Evolutionary conservation across 37 sponge, comb jelly and placozoan species (phyloP).

Genomic region (Spongilla lacustris): DNA sequence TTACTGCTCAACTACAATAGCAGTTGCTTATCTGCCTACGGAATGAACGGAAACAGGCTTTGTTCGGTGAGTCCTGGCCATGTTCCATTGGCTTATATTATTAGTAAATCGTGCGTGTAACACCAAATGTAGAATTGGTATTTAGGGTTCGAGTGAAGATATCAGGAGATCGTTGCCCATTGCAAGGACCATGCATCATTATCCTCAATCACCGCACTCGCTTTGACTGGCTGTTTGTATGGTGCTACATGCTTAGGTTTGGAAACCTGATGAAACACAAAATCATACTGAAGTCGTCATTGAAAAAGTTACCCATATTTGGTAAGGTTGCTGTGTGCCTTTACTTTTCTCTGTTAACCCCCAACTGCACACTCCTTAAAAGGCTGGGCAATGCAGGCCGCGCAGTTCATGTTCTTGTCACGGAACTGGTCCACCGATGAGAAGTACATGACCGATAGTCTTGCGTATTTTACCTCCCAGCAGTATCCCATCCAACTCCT

Average conservation of each 20-base stretch:
- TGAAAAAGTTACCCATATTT: constrained; percentile 75
- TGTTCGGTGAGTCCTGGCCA: constrained; percentile 32
- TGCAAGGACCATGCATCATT: constrained; percentile 76
- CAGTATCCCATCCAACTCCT: constrained; percentile 81
- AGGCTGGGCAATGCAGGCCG: constrained; percentile 91
- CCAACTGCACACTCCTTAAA: background rate
- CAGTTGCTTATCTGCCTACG: background rate
- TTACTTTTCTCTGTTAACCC: background rate
- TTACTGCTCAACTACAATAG: background rate
- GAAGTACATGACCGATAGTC: constrained; percentile 26
- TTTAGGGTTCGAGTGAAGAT: constrained; percentile 71
- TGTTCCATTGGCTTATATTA: background rate
- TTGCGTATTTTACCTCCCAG: constrained; percentile 54
- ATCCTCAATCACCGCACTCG: constrained; percentile 93
- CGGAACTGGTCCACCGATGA: constrained; percentile 87
- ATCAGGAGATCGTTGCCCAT: constrained; percentile 65
- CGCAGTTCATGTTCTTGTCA: constrained; percentile 74
- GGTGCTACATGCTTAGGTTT: constrained; percentile 69
- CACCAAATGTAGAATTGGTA: constrained; percentile 61
- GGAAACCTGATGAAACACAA: constrained; percentile 49
- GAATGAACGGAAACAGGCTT: constrained; percentile 9
- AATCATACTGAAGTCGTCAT: constrained; percentile 75
- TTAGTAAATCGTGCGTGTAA: background rate
- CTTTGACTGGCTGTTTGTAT: constrained; percentile 93
- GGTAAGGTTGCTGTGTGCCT: constrained; percentile 53